Evolutionary conservation across 1,140 invertebrate species (phyloP).

Genomic region (Drosophila neocordata): DNA sequence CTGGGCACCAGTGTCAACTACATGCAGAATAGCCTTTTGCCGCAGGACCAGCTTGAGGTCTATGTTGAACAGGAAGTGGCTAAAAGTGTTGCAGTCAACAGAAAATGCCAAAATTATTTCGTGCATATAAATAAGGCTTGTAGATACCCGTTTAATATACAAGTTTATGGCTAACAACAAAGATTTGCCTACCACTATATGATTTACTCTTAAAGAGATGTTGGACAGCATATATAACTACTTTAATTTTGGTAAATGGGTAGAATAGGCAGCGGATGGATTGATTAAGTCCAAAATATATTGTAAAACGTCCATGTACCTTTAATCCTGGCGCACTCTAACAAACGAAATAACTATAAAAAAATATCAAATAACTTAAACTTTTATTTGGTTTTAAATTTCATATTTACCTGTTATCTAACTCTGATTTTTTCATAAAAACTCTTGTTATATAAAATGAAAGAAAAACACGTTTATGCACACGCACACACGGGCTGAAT

Average conservation of each 20-base stretch:
- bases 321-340: no score
- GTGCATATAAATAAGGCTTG: conserved; percentile 36
- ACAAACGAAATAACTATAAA: no score
- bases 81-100: conserved; percentile 34
- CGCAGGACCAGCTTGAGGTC: conserved; percentile 28
- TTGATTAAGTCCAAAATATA: no score
- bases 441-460: conserved; percentile 31
- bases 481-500: not conserved
- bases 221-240: not conserved
- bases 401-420: not conserved
- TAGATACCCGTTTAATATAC: conserved; percentile 5
- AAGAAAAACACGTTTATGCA: conserved; percentile 40
- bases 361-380: not conserved
- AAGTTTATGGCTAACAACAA: not conserved
- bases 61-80: conserved; percentile 24
- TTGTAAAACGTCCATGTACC: no score
- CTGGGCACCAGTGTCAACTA: conserved; percentile 28
- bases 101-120: conserved; percentile 37
- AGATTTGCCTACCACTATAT: conserved; percentile 20
- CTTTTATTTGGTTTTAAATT: not conserved
- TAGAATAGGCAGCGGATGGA: not conserved
- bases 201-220: not conserved
- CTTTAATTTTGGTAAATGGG: not conserved
- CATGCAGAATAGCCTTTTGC: conserved; percentile 10
- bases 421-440: not conserved